phyloP scores from a whole-genome alignment of 2,797 vertebrate genomes.

The Jordanella pulchra region DNA sequence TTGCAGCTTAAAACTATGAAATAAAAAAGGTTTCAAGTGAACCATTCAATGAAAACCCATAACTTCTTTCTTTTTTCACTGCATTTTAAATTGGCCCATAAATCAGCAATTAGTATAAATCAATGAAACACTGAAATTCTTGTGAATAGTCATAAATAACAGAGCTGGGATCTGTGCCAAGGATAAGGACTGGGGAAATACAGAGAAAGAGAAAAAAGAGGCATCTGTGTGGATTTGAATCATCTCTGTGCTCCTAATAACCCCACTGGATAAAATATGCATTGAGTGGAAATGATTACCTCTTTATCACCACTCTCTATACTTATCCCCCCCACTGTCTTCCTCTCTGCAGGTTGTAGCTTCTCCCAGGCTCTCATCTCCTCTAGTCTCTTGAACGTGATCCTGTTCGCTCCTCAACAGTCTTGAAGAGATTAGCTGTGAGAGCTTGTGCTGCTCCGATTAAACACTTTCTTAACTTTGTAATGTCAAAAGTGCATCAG shows the following conservation, averaged over 20 bases:
- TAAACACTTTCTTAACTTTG: conserved; percentile 48
- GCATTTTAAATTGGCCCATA: conserved; percentile 46
- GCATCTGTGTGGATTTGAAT: conserved; percentile 55
- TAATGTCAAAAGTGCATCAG: conserved; percentile 41
- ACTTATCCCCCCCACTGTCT: conserved; percentile 49
- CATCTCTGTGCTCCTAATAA: conserved; percentile 70
- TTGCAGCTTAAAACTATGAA: conserved; percentile 29
- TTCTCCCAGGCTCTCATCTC: conserved; percentile 39
- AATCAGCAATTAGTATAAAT: conserved; percentile 70
- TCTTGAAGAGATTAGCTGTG: conserved; percentile 66
- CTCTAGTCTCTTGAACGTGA: conserved; percentile 50
- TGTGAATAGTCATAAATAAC: conserved; percentile 54
- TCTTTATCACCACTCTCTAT: conserved; percentile 70
- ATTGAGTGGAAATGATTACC: conserved; percentile 72
- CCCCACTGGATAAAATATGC: conserved; percentile 69
- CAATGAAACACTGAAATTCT: conserved; percentile 63
- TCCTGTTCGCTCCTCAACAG: conserved; percentile 55
- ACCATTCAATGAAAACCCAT: conserved; percentile 65
- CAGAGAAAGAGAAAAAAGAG: conserved; percentile 45
- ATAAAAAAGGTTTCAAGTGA: conserved; percentile 23
- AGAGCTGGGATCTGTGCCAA: conserved; percentile 47
- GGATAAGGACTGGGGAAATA: conserved; percentile 44
- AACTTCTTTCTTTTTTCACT: conserved; percentile 54
- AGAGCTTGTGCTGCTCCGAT: conserved; percentile 51
- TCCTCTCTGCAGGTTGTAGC: conserved; percentile 46